Evolutionary conservation across 2,113 vertebrate genomes (phyloP).

Genomic region (Myrmophylax atrothorax): DNA sequence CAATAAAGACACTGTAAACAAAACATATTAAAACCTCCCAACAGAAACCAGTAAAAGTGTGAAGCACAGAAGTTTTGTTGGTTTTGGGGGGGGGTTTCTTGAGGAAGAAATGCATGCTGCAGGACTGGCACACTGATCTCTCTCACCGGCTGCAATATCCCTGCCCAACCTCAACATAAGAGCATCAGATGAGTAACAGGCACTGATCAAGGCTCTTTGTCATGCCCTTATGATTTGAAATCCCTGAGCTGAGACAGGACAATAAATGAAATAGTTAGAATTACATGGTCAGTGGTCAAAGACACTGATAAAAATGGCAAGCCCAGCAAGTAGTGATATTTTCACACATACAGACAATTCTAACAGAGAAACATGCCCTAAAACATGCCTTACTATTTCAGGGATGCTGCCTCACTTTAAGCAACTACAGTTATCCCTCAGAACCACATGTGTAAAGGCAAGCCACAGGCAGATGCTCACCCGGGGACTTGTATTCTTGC

Average conservation of each 20-base stretch:
- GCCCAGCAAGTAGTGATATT: background rate
- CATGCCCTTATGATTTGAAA: background rate
- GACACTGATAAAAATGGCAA: constrained; percentile 7
- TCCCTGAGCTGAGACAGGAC: background rate
- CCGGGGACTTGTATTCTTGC: background rate
- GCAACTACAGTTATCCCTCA: background rate
- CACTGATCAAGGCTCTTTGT: background rate
- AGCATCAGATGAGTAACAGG: background rate
- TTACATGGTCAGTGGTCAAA: background rate
- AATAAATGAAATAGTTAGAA: background rate
- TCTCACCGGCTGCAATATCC: background rate
- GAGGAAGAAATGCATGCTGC: background rate
- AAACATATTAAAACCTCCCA: background rate
- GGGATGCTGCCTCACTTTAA: background rate
- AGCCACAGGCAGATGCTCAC: background rate
- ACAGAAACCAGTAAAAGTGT: background rate
- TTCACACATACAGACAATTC: background rate
- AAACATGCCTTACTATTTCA: background rate
- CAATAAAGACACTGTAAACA: background rate
- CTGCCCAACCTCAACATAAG: background rate
- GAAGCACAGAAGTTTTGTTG: background rate
- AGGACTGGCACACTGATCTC: background rate
- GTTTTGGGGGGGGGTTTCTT: background rate
- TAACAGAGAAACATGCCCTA: background rate
- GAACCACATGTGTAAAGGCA: background rate